A percentile compares a stretch with the other conserved stretches of the same genome.
These are phyloP conservation scores for Semicossyphus pulcher DNA, from an alignment of 2,113 vertebrate genomes.

Conservation along the genomic window DNA sequence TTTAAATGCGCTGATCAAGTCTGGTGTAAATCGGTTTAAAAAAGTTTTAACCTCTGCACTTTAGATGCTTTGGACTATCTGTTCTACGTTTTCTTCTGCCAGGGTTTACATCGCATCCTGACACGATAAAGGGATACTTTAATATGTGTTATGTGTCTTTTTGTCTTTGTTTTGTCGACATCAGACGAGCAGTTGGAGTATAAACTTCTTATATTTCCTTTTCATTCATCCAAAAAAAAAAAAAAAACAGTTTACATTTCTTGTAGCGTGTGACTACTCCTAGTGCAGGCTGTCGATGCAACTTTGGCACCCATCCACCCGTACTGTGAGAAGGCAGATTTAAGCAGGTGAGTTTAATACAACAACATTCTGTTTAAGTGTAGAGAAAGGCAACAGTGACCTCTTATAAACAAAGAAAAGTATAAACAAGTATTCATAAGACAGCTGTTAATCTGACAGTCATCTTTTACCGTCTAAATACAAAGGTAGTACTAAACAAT, in stretches of 20 bases:
- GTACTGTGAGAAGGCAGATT: no score
- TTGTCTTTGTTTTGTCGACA: conserved; percentile 22
- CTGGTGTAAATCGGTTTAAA: conserved; percentile 40
- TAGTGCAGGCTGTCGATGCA: not conserved
- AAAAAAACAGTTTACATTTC: not conserved
- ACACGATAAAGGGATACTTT: conserved; percentile 63
- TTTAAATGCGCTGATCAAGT: conserved; percentile 54
- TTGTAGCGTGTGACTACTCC: conserved; percentile 5
- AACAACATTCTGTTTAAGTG: no score
- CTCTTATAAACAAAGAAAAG: no score
- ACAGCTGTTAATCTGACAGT: no score
- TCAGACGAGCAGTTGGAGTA: conserved; percentile 10
- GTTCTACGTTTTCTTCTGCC: conserved; percentile 51
- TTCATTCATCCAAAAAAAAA: conserved; percentile 38
- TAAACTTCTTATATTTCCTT: conserved; percentile 29
- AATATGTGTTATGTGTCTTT: conserved; percentile 43
- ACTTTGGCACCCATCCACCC: not conserved
- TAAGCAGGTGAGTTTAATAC: no score
- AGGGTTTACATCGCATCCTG: conserved; percentile 34
- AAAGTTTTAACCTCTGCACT: conserved; percentile 47
- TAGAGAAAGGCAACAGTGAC: no score
- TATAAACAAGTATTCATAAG: no score
- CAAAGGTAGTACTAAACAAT: no score
- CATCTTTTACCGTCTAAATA: no score
- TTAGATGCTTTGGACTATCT: conserved; percentile 56